Evolutionary conservation across 2,797 vertebrate species (phyloP).

Genomic region (Cryptoblepharus egeriae): DNA sequence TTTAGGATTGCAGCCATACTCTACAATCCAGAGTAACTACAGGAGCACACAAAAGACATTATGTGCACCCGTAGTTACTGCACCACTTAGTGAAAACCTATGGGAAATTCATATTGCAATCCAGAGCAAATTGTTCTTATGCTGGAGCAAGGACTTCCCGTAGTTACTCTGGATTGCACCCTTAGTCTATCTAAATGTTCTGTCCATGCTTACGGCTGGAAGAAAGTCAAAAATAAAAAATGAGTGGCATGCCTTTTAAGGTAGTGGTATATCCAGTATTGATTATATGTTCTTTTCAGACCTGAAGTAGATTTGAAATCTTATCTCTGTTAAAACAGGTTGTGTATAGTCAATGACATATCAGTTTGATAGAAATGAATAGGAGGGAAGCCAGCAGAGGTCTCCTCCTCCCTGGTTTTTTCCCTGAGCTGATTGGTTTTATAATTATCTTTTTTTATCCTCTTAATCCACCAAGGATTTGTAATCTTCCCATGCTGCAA

Average conservation of each 20-base stretch:
- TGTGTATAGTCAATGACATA: background rate
- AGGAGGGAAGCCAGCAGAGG: background rate
- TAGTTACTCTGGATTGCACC: too few relatives aligned
- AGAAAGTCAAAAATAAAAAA: conserved; percentile 18
- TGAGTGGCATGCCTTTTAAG: background rate
- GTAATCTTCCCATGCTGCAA: background rate
- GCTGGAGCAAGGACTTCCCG: too few relatives aligned
- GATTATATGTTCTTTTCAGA: background rate
- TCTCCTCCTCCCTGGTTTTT: background rate
- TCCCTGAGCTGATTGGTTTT: background rate
- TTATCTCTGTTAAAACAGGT: background rate
- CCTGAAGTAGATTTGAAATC: background rate
- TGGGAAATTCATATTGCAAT: too few relatives aligned
- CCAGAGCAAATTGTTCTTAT: too few relatives aligned
- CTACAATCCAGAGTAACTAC: too few relatives aligned
- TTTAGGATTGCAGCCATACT: too few relatives aligned
- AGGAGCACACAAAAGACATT: too few relatives aligned
- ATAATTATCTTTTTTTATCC: background rate
- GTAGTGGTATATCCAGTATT: background rate
- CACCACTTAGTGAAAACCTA: too few relatives aligned
- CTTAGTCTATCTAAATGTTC: background rate
- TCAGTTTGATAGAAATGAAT: background rate
- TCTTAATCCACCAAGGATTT: background rate
- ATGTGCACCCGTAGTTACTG: too few relatives aligned
- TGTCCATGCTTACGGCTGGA: background rate